Conservation (phyloP, 1,140 invertebrate genomes). For the Caligus rogercresseyi region DNA sequence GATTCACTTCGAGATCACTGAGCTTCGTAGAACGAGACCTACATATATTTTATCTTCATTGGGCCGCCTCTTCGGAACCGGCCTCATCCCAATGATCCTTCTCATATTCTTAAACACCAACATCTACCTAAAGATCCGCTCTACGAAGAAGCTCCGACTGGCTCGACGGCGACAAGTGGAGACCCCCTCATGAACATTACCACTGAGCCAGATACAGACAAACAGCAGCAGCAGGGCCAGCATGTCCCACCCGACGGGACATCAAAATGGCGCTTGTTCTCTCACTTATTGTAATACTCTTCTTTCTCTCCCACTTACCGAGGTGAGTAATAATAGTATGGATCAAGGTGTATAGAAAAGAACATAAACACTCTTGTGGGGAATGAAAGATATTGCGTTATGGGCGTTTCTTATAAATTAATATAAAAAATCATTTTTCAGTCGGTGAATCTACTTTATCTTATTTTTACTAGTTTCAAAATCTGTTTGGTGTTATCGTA, state of each 20-base stretch:
- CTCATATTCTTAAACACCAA: conserved; percentile 9
- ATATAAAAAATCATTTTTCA: too few relatives aligned
- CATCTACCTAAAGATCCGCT: conserved; percentile 7
- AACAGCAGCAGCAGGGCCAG: background rate
- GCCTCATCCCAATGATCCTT: background rate
- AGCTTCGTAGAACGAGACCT: background rate
- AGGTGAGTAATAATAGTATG: conserved; percentile 1
- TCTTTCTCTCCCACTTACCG: conserved; percentile 10
- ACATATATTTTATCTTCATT: conserved; percentile 12
- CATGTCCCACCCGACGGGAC: background rate
- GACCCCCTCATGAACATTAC: background rate
- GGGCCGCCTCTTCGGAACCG: conserved; percentile 3
- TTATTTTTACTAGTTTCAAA: too few relatives aligned
- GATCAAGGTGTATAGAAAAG: too few relatives aligned
- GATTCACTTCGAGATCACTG: background rate
- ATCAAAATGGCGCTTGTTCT: conserved; percentile 14
- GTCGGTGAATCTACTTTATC: too few relatives aligned
- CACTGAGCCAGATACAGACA: background rate
- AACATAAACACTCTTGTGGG: too few relatives aligned
- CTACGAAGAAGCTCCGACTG: background rate
- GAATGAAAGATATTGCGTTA: too few relatives aligned
- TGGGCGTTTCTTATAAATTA: too few relatives aligned
- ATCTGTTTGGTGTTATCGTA: too few relatives aligned
- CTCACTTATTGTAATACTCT: conserved; percentile 10
- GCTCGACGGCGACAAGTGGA: too few relatives aligned